phyloP scores from a whole-genome alignment of 2,888 invertebrate species.

The Automeris io region DNA sequence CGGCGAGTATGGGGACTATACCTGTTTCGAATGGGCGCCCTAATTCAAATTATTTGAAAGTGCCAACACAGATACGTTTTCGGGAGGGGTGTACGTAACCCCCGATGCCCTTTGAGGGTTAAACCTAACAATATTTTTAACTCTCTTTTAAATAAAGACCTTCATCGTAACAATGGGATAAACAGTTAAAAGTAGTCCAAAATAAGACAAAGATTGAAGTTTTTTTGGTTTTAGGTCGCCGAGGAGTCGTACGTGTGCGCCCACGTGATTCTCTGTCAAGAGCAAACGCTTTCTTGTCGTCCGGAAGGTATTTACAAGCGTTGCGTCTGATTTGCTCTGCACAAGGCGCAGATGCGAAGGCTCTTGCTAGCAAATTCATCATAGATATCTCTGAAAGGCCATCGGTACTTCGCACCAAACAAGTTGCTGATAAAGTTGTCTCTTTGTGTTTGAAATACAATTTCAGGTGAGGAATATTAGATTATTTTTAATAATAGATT shows the following conservation, averaged over 20 bases:
- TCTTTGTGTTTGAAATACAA: constrained; percentile 55
- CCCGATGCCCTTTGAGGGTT: too few relatives aligned
- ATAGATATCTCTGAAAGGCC: constrained; percentile 47
- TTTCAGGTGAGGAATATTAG: constrained; percentile 54
- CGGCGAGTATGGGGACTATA: too few relatives aligned
- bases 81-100: too few relatives aligned
- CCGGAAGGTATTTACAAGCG: constrained; percentile 75
- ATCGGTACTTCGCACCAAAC: constrained; percentile 46
- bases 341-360: constrained; percentile 39
- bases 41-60: too few relatives aligned
- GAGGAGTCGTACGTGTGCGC: constrained; percentile 81
- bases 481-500: background rate
- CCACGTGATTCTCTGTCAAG: constrained; percentile 77
- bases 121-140: too few relatives aligned
- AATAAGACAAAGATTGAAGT: too few relatives aligned
- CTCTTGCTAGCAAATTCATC: constrained; percentile 42
- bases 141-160: too few relatives aligned
- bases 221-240: constrained; percentile 76
- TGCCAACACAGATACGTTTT: too few relatives aligned
- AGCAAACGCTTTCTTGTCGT: constrained; percentile 72
- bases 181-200: too few relatives aligned
- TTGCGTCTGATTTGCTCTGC: constrained; percentile 48
- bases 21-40: too few relatives aligned
- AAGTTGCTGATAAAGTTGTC: constrained; percentile 52
- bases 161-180: too few relatives aligned